Evolutionary conservation across 2,113 vertebrate genomes (phyloP).

Genomic region (Mystacornis crossleyi): DNA sequence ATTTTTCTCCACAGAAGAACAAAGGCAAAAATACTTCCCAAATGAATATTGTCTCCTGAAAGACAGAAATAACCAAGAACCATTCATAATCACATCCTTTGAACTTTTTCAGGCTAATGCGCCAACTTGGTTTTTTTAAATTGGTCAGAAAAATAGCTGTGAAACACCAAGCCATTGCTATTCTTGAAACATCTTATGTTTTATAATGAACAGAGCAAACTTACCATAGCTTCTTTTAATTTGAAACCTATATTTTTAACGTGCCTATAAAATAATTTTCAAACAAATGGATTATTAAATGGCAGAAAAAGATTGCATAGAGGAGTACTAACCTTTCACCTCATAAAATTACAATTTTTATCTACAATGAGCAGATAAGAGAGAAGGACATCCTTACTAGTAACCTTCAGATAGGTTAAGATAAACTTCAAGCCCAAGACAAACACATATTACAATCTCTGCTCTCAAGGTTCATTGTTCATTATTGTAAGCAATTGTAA

Average conservation of each 20-base stretch:
- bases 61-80: not conserved
- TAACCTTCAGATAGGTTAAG: not conserved
- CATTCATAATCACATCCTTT: not conserved
- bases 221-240: not conserved
- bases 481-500: not conserved
- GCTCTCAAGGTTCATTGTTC: not conserved
- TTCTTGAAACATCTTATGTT: not conserved
- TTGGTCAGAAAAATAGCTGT: not conserved
- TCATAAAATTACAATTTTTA: constrained; percentile 7
- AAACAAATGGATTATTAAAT: not conserved
- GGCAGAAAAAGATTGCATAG: not conserved
- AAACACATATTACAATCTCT: not conserved
- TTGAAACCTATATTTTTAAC: not conserved
- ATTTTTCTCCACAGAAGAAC: not conserved
- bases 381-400: not conserved
- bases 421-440: not conserved
- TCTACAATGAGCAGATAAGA: not conserved
- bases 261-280: not conserved
- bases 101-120: not conserved
- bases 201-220: not conserved
- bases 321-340: not conserved
- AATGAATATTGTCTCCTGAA: not conserved
- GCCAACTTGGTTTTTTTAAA: not conserved
- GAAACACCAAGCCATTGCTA: not conserved
- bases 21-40: not conserved